Evolutionary conservation across 2,888 invertebrate species (phyloP), one percentile per base, ranked within the genome.

Genomic region (Ecliptopera silaceata): DNA sequence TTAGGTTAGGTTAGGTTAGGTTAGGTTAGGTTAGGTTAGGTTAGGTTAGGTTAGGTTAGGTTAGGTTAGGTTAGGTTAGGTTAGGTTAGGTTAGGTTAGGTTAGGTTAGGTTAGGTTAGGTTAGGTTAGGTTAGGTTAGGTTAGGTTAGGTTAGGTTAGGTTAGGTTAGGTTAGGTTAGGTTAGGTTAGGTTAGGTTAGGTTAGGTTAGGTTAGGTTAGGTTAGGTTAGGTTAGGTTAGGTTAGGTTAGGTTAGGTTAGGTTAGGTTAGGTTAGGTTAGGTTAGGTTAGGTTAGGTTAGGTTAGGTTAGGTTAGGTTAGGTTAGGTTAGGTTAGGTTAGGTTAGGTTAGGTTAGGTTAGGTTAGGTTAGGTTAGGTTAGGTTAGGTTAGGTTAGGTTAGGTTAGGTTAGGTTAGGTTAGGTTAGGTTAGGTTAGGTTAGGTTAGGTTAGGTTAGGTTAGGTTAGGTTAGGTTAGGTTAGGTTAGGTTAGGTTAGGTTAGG

Each of bases 1-100:
- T 47, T 47, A 47, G 47, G 47, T 47, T 47, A 47, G n/a, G 26
- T 12, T 26, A 26, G 34, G 34, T 34, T 34, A 34, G 34, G 34
- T 34, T 34, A 34, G 34, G 34, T 34, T 34, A 34, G 34, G 34
- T 34, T 34, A 34, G 34, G 34, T 34, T 34, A 34, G 34, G 34
- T 34, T 34, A 34, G 34, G 34, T 34, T 34, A 34, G 34, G 34
- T 34, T 34, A 34, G 34, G 34, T 34, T 34, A n/a, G n/a, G 45
- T 46, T 46, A 46, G 45, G 45, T 46, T 46, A 46, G n/a, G n/a
- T n/a, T n/a, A n/a, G 34, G 34, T 34, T 34, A 34, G 34, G 34
- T 34, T 34, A 34, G 34, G 34, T 34, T 34, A 34, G 34, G 34
- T 34, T 34, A 34, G 34, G 34, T 34, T 34, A 34, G 34, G 34